These are phyloP conservation scores for Orientallactaga bullata DNA, from an alignment of 2,113 vertebrate genomes.

Conservation along the genomic window DNA sequence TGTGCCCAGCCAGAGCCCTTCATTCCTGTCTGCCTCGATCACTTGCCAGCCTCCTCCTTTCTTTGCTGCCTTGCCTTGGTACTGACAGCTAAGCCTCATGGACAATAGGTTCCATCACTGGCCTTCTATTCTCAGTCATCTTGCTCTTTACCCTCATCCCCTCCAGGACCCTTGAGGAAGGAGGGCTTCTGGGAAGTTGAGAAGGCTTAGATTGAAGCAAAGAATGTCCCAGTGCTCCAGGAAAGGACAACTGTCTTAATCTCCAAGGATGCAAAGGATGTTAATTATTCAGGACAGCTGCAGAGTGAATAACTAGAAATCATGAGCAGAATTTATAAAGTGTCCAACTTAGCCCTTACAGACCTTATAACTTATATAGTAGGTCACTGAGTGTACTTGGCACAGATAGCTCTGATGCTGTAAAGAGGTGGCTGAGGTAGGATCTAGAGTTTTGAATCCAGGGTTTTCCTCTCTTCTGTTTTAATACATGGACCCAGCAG, in stretches of 20 bases:
- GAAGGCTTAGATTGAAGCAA: neutral
- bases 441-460: neutral
- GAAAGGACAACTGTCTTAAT: neutral
- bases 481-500: neutral
- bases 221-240: neutral
- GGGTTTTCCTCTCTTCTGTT: neutral
- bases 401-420: neutral
- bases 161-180: neutral
- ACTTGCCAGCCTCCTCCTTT: neutral
- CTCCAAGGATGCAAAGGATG: neutral
- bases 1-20: neutral
- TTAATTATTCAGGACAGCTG: conserved; percentile 23
- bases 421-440: fast-evolving
- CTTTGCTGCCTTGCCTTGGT: neutral
- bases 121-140: neutral
- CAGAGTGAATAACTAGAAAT: neutral
- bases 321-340: neutral
- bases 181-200: neutral
- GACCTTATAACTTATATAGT: neutral
- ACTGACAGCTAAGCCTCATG: neutral
- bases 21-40: too few species aligned
- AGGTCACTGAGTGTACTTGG: neutral
- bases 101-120: neutral
- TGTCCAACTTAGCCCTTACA: neutral
- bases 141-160: fast-evolving